Percentiles rank a stretch among this genome's conserved stretches.
These are phyloP conservation scores for Zeugodacus cucurbitae DNA, from an alignment of 1,140 invertebrate species.

Conservation along the genomic window DNA sequence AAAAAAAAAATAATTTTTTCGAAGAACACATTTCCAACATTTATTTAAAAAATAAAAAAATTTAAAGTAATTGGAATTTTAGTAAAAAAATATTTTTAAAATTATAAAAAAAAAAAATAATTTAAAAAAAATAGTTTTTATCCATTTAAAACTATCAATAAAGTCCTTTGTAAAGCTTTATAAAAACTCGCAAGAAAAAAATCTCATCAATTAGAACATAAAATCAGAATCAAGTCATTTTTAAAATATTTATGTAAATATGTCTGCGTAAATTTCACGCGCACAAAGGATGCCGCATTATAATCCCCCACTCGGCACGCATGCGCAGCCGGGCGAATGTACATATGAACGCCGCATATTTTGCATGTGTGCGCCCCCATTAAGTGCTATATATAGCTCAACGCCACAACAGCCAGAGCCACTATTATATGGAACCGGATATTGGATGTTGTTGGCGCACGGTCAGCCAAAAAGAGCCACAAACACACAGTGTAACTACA, in stretches of 20 bases:
- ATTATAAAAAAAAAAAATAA: too few relatives aligned
- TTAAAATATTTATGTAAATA: neutral
- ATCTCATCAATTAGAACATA: too few relatives aligned
- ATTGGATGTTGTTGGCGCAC: neutral
- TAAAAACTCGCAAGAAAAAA: too few relatives aligned
- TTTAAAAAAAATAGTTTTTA: too few relatives aligned
- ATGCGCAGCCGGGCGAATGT: neutral
- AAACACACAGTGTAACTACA: neutral
- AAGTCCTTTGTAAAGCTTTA: too few relatives aligned
- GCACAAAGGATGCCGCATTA: slow-evolving; percentile 3
- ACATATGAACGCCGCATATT: neutral
- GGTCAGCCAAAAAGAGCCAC: neutral
- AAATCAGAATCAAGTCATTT: neutral
- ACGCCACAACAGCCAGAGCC: neutral
- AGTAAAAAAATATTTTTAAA: too few relatives aligned
- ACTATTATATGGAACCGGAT: slow-evolving; percentile 26
- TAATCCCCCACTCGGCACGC: neutral
- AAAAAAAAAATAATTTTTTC: too few relatives aligned
- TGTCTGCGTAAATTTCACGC: neutral
- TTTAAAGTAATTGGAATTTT: too few relatives aligned
- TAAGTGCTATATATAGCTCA: slow-evolving; percentile 20
- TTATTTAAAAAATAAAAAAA: too few relatives aligned
- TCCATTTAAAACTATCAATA: too few relatives aligned
- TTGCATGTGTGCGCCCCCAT: slow-evolving; percentile 31
- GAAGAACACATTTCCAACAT: too few relatives aligned